Evolutionary conservation across 2,888 invertebrate species (phyloP), one percentile per base, ranked within the genome.

Genomic region (Cordilura impudica): DNA sequence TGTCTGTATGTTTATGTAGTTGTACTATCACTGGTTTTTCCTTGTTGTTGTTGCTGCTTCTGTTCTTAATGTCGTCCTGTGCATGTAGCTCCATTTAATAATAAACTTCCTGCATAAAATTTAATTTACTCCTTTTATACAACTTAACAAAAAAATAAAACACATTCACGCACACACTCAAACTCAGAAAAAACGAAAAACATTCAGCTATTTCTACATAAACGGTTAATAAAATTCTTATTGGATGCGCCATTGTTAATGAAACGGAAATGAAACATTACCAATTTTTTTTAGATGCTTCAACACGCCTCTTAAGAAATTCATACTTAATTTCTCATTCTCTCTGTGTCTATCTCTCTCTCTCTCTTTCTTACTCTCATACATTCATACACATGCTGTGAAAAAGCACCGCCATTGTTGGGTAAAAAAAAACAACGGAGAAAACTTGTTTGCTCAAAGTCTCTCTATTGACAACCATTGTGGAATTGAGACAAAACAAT

Each of bases 91-190:
- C 85, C 84, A 87, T 87, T 87, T 87, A 87, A 87, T 87, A 87
- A 87, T 87, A 87, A 88, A 87, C 87, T 87, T 86, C 85, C 77
- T 73, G 75, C 78, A 81, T 86, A 84, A 86, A 87, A 86, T 88
- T 87, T 87, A 87, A 87, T 87, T 88, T 88, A 87, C 88, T 87
- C 83, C 81, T 81, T 72, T 75, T 69, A 73, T 72, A 54, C 54
- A 70, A 65, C 78, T 56, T n/a, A 82, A 75, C 45, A 70, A 43
- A 26, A 72, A 63, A 39, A 21, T 49, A 39, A 58, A 49, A 23
- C 18, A 63, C 39, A 43, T 81, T 58, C 83, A 85, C 83, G 82
- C 84, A 21, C 18, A 70, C 18, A 65, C n/a, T 8, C 39, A 61
- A n/a, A 29, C 10, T 7, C 23, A 10, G n/a, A n/a, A n/a, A n/a